Evolutionary conservation across 2,113 vertebrate species (phyloP), one percentile per base, ranked within the genome.

Genomic region (Cinclus cinclus): DNA sequence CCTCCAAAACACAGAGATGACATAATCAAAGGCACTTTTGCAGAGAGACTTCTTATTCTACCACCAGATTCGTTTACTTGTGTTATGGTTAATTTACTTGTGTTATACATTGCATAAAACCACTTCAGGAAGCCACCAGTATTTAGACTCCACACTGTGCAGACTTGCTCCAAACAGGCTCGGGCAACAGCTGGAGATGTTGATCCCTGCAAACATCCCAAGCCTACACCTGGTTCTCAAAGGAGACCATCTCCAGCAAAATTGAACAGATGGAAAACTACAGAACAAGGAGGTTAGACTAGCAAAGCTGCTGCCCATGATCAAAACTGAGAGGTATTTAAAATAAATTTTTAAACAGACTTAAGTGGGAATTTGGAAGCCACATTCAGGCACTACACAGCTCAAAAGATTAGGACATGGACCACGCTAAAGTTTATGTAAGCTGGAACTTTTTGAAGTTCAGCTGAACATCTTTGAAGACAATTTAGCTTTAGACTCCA

Each of bases 131-230:
- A 83, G 59, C 28, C 59, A 56, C 50, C 1, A 2, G 33, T 22
- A 50, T 64, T 93, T 30, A 50, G 79, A 63, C 47, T 80, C 71
- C 68, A 52, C 53, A 11, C 20, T 44, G 87, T 25, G 39, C 64
- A 75, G 44, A 70, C 87, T 81, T 64, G 93, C 85, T 92, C 52
- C 90, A n/a, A 78, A 93, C 93, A 94, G 83, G 88, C 87, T 77
- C 35, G 49, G 76, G 93, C 92, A 97, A 80, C 10, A 60, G 85
- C 5, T 70, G 83, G 39, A 77, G 70, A 68, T 21, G 82, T 8
- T 90, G 42, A 35, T 39, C 81, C 60, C 63, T 81, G 83, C 60
- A 73, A 81, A 22, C 79, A 64, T 35, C 93, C 31, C 4, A 0
- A 87, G 44, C 56, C 64, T 69, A 23, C 71, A 63, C 25, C 60